phyloP scores from a whole-genome alignment of 1,140 invertebrate genomes.

The Hormaphis cornu region DNA sequence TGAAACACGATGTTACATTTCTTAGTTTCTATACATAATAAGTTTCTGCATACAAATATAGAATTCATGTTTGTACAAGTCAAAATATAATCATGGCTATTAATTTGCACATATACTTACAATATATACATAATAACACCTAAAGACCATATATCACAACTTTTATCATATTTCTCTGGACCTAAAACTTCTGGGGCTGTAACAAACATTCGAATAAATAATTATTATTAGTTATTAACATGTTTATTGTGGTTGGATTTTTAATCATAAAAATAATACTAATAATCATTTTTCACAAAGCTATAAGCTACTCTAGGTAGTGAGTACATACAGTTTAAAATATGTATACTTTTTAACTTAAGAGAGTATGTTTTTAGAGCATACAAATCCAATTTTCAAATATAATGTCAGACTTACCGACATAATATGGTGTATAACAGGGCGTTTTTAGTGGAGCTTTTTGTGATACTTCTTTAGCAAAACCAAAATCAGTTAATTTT shows the following conservation, averaged over 20 bases:
- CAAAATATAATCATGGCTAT: too few species aligned
- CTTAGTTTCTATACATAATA: too few species aligned
- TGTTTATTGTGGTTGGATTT: too few species aligned
- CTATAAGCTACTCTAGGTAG: too few species aligned
- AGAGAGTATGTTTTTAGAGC: too few species aligned
- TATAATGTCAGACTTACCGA: slow-evolving; percentile 52
- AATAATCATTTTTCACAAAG: too few species aligned
- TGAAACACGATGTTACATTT: too few species aligned
- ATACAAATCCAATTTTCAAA: background rate
- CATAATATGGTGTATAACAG: slow-evolving; percentile 98
- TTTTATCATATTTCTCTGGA: slow-evolving; percentile 96
- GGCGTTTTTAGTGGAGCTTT: slow-evolving; percentile 87
- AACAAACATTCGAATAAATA: slow-evolving; percentile 39
- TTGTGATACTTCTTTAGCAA: slow-evolving; percentile 91
- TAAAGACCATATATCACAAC: slow-evolving; percentile 96
- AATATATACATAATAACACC: slow-evolving; percentile 98
- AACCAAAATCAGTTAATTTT: slow-evolving; percentile 98
- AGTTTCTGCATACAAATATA: too few species aligned
- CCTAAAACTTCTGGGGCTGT: slow-evolving; percentile 89
- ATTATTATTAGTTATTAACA: background rate
- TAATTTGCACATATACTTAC: slow-evolving; percentile 50
- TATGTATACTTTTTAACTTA: too few species aligned
- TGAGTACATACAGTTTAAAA: too few species aligned
- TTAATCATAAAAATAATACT: too few species aligned
- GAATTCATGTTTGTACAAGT: too few species aligned